These are phyloP conservation scores for Lepidotrigona ventralis DNA, from an alignment of 1,140 invertebrate species.

Conservation along the genomic window DNA sequence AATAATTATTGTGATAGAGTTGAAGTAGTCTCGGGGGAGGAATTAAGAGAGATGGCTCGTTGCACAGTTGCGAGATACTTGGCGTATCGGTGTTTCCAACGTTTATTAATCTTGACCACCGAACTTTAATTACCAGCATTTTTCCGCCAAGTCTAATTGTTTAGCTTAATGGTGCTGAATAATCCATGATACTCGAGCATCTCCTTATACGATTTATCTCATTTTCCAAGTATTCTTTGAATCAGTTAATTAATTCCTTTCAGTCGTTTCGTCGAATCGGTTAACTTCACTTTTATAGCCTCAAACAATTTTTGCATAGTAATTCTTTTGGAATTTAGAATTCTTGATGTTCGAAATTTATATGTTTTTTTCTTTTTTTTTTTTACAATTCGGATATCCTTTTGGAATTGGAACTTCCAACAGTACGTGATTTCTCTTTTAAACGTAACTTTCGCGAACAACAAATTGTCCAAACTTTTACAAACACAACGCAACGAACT, in stretches of 20 bases:
- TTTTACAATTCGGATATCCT: too few species aligned
- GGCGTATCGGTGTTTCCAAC: conserved; percentile 4
- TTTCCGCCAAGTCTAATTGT: conserved; percentile 1
- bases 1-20: conserved; percentile 22
- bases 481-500: background rate
- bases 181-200: background rate
- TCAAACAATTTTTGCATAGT: background rate
- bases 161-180: conserved; percentile 10
- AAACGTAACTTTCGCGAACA: background rate
- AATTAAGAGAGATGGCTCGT: conserved; percentile 9
- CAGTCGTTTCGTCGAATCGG: background rate
- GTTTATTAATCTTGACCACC: conserved; percentile 26
- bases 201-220: background rate
- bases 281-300: background rate
- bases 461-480: background rate
- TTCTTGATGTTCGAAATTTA: too few species aligned
- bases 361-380: too few species aligned
- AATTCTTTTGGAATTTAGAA: background rate
- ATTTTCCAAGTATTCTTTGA: background rate
- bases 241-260: background rate
- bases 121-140: conserved; percentile 12
- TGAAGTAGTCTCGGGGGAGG: conserved; percentile 6
- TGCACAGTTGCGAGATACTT: background rate
- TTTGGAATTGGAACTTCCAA: too few species aligned
- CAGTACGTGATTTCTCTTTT: too few species aligned